Conservation (phyloP, 2,797 vertebrate genomes). For the Falco concolor region DNA sequence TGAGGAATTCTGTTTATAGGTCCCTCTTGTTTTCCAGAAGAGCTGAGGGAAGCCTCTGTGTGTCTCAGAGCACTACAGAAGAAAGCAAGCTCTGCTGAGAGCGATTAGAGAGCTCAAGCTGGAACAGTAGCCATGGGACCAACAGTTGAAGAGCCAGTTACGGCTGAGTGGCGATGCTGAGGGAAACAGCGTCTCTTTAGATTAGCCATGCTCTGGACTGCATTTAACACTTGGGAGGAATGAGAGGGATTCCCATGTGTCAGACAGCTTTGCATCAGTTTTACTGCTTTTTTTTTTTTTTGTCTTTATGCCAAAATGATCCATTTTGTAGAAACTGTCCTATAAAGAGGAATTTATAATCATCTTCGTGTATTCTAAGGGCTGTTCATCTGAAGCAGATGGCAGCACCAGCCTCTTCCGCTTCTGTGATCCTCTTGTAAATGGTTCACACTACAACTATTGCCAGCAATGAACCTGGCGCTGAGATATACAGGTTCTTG, state of each 20-base stretch:
- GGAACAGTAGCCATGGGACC: constrained; percentile 23
- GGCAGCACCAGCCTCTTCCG: neutral
- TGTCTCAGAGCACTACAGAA: constrained; percentile 6
- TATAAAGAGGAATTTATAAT: constrained; percentile 25
- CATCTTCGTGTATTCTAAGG: neutral
- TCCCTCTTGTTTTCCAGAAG: neutral
- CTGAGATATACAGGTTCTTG: neutral
- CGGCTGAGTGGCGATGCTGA: neutral
- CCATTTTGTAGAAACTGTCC: constrained; percentile 31
- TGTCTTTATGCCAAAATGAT: constrained; percentile 43
- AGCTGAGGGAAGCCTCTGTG: neutral
- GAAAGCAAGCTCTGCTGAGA: neutral
- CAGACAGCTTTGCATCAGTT: constrained; percentile 39
- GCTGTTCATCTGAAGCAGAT: neutral
- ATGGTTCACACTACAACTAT: constrained; percentile 37
- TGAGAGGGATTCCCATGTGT: constrained; percentile 8
- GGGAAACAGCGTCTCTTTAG: neutral
- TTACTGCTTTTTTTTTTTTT: neutral
- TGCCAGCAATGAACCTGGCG: neutral
- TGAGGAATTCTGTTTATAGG: neutral
- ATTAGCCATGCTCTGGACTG: constrained; percentile 20
- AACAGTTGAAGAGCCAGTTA: neutral
- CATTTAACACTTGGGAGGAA: constrained; percentile 8
- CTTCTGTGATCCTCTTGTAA: constrained; percentile 35
- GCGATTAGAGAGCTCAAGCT: neutral